These are phyloP conservation scores for Machimus rusticus DNA, from an alignment of 2,888 invertebrate genomes.

Conservation along the genomic window DNA sequence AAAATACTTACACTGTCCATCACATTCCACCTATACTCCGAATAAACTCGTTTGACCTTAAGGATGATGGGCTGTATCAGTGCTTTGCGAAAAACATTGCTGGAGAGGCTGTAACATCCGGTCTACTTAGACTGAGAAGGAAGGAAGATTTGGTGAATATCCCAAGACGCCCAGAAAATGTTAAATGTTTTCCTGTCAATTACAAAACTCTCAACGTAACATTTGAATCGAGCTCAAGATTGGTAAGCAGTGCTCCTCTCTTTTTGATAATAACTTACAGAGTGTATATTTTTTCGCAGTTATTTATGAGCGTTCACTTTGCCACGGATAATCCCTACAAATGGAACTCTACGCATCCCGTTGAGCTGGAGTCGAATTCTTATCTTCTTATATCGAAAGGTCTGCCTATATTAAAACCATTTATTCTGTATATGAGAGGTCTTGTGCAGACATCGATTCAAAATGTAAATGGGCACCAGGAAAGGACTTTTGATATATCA, in stretches of 20 bases:
- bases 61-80: constrained; percentile 62
- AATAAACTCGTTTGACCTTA: constrained; percentile 60
- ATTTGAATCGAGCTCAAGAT: constrained; percentile 56
- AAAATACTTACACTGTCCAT: constrained; percentile 58
- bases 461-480: constrained; percentile 15
- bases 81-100: constrained; percentile 62
- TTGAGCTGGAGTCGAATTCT: constrained; percentile 57
- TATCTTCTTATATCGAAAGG: constrained; percentile 58
- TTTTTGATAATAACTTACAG: not conserved
- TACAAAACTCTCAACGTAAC: constrained; percentile 60
- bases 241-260: constrained; percentile 50
- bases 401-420: constrained; percentile 58
- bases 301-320: constrained; percentile 58
- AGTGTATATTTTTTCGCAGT: not conserved
- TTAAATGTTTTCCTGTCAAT: constrained; percentile 61
- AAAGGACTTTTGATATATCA: constrained; percentile 49
- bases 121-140: constrained; percentile 55
- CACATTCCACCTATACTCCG: constrained; percentile 57
- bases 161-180: constrained; percentile 57
- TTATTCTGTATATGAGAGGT: constrained; percentile 58
- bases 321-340: constrained; percentile 59
- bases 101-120: constrained; percentile 58
- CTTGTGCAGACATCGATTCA: constrained; percentile 55
- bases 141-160: constrained; percentile 50
- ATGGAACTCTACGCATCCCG: constrained; percentile 57